Evolutionary conservation across 2,797 vertebrate species (phyloP).

Genomic region (Rhinogobio ventralis): DNA sequence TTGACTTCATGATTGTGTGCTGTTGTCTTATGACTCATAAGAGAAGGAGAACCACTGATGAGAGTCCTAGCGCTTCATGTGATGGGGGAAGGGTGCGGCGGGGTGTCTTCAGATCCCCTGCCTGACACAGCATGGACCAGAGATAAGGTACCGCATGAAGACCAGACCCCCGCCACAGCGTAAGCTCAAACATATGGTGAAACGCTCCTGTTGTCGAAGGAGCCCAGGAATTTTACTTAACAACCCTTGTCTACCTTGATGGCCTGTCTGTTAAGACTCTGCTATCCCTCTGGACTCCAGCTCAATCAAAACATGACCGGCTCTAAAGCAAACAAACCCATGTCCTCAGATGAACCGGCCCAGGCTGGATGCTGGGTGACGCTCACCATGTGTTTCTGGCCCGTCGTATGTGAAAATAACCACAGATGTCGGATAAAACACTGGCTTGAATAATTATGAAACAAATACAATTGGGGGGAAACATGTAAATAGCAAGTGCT

Average conservation of each 20-base stretch:
- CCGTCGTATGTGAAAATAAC: conserved; percentile 12
- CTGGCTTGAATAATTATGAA: neutral
- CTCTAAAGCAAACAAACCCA: conserved; percentile 50
- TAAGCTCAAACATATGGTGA: conserved; percentile 64
- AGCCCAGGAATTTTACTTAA: conserved; percentile 59
- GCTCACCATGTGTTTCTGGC: conserved; percentile 24
- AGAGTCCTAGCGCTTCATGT: neutral
- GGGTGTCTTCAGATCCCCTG: conserved; percentile 42
- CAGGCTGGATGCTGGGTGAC: conserved; percentile 1
- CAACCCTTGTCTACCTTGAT: conserved; percentile 48
- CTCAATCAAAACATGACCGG: conserved; percentile 32
- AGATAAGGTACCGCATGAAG: conserved; percentile 75
- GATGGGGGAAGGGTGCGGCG: neutral
- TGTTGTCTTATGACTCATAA: neutral
- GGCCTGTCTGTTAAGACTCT: conserved; percentile 34
- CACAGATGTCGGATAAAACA: conserved; percentile 13
- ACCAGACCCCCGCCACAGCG: conserved; percentile 72
- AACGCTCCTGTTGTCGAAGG: conserved; percentile 61
- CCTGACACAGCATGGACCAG: conserved; percentile 70
- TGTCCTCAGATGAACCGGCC: conserved; percentile 38
- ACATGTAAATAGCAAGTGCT: neutral
- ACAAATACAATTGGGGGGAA: neutral
- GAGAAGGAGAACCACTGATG: neutral
- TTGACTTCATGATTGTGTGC: neutral
- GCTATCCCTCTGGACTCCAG: neutral